Evolutionary conservation across 1,140 invertebrate species (phyloP).

Genomic region (Drosophila orena): DNA sequence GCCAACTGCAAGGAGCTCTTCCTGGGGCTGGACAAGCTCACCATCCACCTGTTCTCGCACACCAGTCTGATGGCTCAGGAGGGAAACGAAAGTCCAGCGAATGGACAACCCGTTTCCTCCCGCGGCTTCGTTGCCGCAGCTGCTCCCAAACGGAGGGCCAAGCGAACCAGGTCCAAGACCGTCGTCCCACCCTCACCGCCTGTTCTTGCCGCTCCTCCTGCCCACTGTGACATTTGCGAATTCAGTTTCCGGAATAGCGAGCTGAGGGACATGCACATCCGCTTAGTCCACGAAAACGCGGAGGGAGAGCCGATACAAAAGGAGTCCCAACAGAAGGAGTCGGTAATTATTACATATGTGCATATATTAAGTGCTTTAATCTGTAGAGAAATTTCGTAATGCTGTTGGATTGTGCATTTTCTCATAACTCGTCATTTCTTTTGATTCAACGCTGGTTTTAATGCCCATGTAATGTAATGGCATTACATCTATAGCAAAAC

Average conservation of each 20-base stretch:
- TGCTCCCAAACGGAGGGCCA: conserved; percentile 47
- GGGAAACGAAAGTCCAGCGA: background rate
- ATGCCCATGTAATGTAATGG: too few species aligned
- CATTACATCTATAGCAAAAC: too few species aligned
- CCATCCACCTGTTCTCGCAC: conserved; percentile 92
- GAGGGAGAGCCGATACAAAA: conserved; percentile 17
- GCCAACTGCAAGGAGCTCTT: conserved; percentile 90
- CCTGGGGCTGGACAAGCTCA: conserved; percentile 92
- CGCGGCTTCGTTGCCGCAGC: background rate
- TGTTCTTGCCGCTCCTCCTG: conserved; percentile 19
- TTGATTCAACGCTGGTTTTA: too few species aligned
- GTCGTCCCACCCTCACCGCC: conserved; percentile 17
- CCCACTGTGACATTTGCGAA: conserved; percentile 89
- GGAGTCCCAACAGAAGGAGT: conserved; percentile 8
- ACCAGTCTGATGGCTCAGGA: conserved; percentile 74
- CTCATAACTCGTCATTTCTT: too few species aligned
- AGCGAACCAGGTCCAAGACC: conserved; percentile 46
- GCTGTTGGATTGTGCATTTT: too few species aligned
- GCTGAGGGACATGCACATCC: conserved; percentile 90
- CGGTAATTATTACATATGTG: background rate
- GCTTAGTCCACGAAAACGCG: conserved; percentile 89
- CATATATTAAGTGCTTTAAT: too few species aligned
- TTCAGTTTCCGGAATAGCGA: conserved; percentile 89
- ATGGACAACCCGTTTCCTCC: background rate
- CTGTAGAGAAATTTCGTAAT: background rate